These are phyloP conservation scores for Chrysomallon squamiferum DNA, from an alignment of 1,140 invertebrate species.

Conservation along the genomic window DNA sequence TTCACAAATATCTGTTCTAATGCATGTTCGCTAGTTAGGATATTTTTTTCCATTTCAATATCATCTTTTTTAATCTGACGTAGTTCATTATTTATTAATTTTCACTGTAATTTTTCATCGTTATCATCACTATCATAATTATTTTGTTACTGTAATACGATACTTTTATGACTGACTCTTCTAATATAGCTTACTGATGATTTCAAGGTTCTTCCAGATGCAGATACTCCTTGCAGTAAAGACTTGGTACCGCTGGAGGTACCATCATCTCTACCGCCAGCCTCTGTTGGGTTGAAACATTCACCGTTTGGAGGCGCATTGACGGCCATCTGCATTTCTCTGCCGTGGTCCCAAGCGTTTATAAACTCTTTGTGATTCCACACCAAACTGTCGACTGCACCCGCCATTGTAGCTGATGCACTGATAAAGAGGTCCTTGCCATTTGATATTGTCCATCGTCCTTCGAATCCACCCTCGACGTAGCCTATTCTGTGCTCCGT, in stretches of 20 bases:
- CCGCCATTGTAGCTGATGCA: constrained; percentile 26
- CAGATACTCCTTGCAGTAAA: constrained; percentile 14
- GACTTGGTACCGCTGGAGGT: constrained; percentile 11
- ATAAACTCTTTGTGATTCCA: constrained; percentile 38
- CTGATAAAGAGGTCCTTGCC: constrained; percentile 19
- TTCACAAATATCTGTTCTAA: too few relatives aligned
- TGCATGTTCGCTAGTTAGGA: too few relatives aligned
- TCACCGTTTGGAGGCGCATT: constrained; percentile 23
- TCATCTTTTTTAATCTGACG: too few relatives aligned
- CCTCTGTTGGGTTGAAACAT: constrained; percentile 39
- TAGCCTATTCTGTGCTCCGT: constrained; percentile 23
- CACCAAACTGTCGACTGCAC: constrained; percentile 32
- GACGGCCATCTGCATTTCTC: constrained; percentile 33
- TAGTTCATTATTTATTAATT: too few relatives aligned
- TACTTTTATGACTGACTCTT: too few relatives aligned
- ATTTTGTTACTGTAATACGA: too few relatives aligned
- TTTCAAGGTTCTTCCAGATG: constrained; percentile 12
- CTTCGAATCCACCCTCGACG: constrained; percentile 21
- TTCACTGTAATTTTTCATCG: too few relatives aligned
- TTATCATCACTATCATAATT: too few relatives aligned
- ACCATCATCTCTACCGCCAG: constrained; percentile 22
- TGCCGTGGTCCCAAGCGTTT: constrained; percentile 30
- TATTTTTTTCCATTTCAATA: too few relatives aligned
- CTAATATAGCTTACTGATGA: constrained; percentile 12
- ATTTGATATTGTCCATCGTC: constrained; percentile 24